Percentiles rank a stretch among this genome's conserved stretches.
Evolutionary conservation across 2,797 vertebrate genomes (phyloP).

Genomic region (Sparidentex hasta): DNA sequence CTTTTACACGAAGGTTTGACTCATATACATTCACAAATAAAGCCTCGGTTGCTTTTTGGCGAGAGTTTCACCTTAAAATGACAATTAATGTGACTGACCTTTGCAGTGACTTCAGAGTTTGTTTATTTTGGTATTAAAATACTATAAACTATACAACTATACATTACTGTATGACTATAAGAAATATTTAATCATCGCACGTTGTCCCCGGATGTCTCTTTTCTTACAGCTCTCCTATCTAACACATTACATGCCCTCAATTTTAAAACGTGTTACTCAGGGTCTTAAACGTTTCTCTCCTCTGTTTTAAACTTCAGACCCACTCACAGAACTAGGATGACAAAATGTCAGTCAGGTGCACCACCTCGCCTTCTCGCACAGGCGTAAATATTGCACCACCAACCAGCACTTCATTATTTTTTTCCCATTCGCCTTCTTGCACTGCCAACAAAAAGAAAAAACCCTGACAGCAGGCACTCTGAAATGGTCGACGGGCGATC

Average conservation of each 20-base stretch:
- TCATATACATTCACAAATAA: too few relatives aligned
- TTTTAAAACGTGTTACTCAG: not conserved
- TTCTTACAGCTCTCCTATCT: not conserved
- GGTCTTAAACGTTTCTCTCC: not conserved
- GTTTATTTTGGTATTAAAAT: not conserved
- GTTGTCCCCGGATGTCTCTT: not conserved
- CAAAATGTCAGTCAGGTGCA: not conserved
- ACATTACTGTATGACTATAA: too few relatives aligned
- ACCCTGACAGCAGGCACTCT: slow-evolving; percentile 18
- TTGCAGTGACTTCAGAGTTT: not conserved
- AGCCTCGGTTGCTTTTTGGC: too few relatives aligned
- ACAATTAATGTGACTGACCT: not conserved
- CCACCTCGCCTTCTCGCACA: not conserved
- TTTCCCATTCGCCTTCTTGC: slow-evolving; percentile 21
- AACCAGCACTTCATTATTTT: not conserved
- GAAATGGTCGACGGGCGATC: slow-evolving; percentile 29
- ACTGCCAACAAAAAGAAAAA: slow-evolving; percentile 14
- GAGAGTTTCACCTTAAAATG: not conserved
- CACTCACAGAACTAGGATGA: not conserved
- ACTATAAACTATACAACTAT: too few relatives aligned
- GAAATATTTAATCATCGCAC: not conserved
- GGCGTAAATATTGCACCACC: not conserved
- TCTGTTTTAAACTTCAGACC: not conserved
- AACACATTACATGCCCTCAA: not conserved
- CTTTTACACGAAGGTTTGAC: too few relatives aligned